Base-by-base conservation (phyloP, 2,797 vertebrate genomes). In the Sebastes kiyomatsui region DNA sequence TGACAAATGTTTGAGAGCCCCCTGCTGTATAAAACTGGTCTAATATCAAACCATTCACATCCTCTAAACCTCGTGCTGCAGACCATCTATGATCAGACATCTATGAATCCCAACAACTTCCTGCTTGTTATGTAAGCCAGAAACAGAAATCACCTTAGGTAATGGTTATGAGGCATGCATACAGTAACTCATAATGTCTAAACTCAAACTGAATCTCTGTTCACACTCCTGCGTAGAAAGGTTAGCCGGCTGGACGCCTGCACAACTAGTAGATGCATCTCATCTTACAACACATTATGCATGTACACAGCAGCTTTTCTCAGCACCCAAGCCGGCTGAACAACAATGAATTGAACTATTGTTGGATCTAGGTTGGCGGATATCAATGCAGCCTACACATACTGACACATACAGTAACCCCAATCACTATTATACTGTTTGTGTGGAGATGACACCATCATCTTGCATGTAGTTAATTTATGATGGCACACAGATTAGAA, bases 301-400 rank as follows among this genome's bases (percentile, higher is more conserved):
- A 61, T n/a, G 52, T 25, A 60, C 52, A 56, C 79, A 68, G 56
- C 42, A 58, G 70, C 46, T 14, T 12, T 22, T 42, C 79, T 68
- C 65, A 67, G 60, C 67, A 73, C 5, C 7, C 14, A 23, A 22
- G 74, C 75, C 23, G 16, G 35, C 59, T 58, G 9, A 35, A 55
- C 67, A 71, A 54, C 20, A 69, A 56, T 83, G 65, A 83, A 81
- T 33, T 58, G 46, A 71, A 60, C 28, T 38, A 66, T 87, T 83
- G 86, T 87, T 73, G 20, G 28, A 69, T 10, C 35, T 25, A 10
- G 9, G 25, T 65, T 14, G 54, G 10, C 14, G 42, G 59, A 76
- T 71, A 65, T 65, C 76, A 60, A 23, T 67, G 46, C 72, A 75
- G 65, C 80, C 75, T 16, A 84, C 81, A 75, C 75, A 61, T 2